Conservation (phyloP, 2,113 vertebrate species). For the Pogonocichla stellata region DNA sequence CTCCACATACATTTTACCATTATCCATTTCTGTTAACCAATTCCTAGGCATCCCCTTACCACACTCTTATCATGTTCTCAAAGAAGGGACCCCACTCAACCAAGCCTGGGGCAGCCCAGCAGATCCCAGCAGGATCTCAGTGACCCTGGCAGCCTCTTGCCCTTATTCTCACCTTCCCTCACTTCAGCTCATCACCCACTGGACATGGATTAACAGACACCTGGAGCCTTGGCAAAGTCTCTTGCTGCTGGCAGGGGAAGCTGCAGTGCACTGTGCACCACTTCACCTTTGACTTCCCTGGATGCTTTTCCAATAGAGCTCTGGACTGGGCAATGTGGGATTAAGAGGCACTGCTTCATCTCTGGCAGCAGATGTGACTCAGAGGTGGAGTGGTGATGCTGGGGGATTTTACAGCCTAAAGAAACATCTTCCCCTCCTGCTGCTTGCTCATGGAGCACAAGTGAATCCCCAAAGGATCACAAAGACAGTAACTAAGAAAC, state of each 20-base stretch:
- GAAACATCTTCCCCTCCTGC: constrained; percentile 5
- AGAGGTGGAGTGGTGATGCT: not conserved
- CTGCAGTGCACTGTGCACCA: not conserved
- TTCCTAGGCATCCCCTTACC: not conserved
- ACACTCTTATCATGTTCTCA: not conserved
- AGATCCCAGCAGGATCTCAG: not conserved
- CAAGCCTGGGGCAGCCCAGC: not conserved
- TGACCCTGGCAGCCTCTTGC: not conserved
- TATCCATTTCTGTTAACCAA: not conserved
- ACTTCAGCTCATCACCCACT: not conserved
- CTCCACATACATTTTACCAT: not conserved
- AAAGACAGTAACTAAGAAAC: constrained; percentile 39
- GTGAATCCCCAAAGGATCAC: constrained; percentile 16
- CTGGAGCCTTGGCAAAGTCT: not conserved
- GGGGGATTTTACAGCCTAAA: not conserved
- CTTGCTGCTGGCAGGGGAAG: not conserved
- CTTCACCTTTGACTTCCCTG: not conserved
- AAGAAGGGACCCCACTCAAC: not conserved
- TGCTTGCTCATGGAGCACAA: constrained; percentile 16
- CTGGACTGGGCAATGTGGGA: not conserved
- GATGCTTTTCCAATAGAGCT: not conserved
- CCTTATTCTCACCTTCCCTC: accelerated
- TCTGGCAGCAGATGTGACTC: not conserved
- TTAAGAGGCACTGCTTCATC: not conserved
- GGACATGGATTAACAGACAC: not conserved